Evolutionary conservation across 2,888 invertebrate genomes (phyloP).

Genomic region (Netelia melanura): DNA sequence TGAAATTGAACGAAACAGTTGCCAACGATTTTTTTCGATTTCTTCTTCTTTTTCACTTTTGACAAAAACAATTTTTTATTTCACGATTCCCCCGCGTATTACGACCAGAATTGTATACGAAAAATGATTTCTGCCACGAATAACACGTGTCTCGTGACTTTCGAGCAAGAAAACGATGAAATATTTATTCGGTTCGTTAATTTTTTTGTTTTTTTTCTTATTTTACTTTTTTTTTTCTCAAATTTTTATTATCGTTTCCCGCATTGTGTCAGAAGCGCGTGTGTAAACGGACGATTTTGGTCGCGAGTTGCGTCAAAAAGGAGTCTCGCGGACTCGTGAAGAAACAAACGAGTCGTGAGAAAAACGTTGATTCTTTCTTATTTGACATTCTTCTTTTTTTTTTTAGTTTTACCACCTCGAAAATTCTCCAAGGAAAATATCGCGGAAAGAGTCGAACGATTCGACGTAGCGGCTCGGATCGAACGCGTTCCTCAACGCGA

Average conservation of each 20-base stretch:
- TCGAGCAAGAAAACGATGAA: no score
- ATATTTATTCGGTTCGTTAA: not conserved
- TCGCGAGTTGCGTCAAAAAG: no score
- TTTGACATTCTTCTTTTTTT: not conserved
- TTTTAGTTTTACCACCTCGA: conserved; percentile 4
- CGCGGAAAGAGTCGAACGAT: not conserved
- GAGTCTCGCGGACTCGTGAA: not conserved
- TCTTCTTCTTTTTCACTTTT: conserved; percentile 27
- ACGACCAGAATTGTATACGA: not conserved
- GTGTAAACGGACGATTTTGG: no score
- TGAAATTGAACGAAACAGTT: conserved; percentile 57
- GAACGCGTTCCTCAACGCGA: conserved; percentile 9
- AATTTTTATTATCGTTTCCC: conserved; percentile 11
- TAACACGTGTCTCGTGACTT: no score
- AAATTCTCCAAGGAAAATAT: not conserved
- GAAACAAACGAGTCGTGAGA: not conserved
- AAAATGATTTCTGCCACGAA: not conserved
- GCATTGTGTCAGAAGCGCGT: no score
- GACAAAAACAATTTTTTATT: conserved; percentile 15
- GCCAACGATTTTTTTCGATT: conserved; percentile 40
- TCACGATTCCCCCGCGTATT: not conserved
- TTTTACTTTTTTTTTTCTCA: conserved; percentile 5
- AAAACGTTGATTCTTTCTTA: not conserved
- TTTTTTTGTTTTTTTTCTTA: not conserved
- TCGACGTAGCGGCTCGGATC: not conserved